phyloP scores from a whole-genome alignment of 1,140 invertebrate species.

The Trachelipus rathkii region DNA sequence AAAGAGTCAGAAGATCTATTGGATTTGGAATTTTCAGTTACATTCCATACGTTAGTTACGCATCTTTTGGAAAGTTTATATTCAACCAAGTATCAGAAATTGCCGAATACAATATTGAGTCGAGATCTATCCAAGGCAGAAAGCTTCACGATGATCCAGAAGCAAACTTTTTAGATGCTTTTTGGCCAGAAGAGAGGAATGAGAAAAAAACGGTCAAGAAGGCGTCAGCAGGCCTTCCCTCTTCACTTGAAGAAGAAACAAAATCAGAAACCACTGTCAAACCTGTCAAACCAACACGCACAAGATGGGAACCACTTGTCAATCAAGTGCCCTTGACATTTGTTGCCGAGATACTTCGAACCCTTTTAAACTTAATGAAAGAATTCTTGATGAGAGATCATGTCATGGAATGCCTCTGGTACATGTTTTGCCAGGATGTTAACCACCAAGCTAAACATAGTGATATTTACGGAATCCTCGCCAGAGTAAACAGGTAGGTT shows the following conservation, averaged over 20 bases:
- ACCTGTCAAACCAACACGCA: background rate
- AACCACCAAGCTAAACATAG: slow-evolving; percentile 56
- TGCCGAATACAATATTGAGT: slow-evolving; percentile 34
- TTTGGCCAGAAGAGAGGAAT: slow-evolving; percentile 36
- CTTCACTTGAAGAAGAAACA: background rate
- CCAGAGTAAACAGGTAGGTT: slow-evolving; percentile 59
- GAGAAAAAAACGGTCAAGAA: background rate
- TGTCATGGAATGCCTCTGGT: slow-evolving; percentile 60
- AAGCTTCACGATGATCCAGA: slow-evolving; percentile 52
- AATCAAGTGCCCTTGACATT: slow-evolving; percentile 47
- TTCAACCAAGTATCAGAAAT: slow-evolving; percentile 38
- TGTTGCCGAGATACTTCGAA: slow-evolving; percentile 57
- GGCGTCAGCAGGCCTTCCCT: background rate
- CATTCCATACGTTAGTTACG: slow-evolving; percentile 29
- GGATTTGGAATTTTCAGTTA: slow-evolving; percentile 24
- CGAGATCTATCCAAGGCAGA: slow-evolving; percentile 11
- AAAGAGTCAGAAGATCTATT: background rate
- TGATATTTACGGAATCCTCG: slow-evolving; percentile 59
- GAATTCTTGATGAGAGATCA: slow-evolving; percentile 53
- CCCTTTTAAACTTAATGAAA: slow-evolving; percentile 57
- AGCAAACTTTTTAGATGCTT: slow-evolving; percentile 57
- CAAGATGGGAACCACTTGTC: slow-evolving; percentile 42
- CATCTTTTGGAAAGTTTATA: slow-evolving; percentile 39
- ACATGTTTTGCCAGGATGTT: slow-evolving; percentile 60
- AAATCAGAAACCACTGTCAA: slow-evolving; percentile 10